Evolutionary conservation across 2,113 vertebrate species (phyloP), one percentile per base, ranked within the genome.

Genomic region (Forbesichthys papilliferus): DNA sequence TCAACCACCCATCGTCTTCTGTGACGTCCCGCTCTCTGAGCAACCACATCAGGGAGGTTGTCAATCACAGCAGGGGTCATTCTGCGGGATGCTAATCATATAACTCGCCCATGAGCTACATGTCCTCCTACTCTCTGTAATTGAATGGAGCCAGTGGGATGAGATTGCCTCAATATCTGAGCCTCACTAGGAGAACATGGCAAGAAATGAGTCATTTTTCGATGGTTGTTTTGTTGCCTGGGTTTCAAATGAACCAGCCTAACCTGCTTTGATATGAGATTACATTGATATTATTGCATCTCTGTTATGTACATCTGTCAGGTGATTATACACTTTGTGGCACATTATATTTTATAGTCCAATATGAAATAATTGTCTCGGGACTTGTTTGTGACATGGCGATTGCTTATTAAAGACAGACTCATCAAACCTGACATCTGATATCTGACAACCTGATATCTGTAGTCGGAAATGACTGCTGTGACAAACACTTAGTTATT

Each of bases 101-200:
- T 91, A 82, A 84, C 74, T 74, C 42, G 66, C 75, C 80, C 75
- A 71, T 57, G 48, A 84, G 83, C 86, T 86, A 74, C 90, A 80
- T 84, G 86, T 87, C 87, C 91, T 80, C 80, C 78, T 87, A 86
- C 87, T 91, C 87, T 77, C 74, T 85, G 78, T 89, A 89, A 92
- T 89, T 86, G 77, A 88, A 90, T 90, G 89, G 81, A 62, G 66
- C 59, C 27, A 20, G 54, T n/a, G 60, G 71, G 84, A 88, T 82
- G 81, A 83, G 84, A 87, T 86, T 88, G 86, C 84, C 75, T 77
- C 74, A 70, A 74, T 73, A 61, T 80, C 74, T 79, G 71, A 73
- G 64, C 72, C 18, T 49, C 68, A 64, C 73, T 70, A 36, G 65
- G 20, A 71, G 52, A 68, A 49, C 20, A 42, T 67, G 69, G 77